Base-by-base conservation (phyloP, 2,888 invertebrate genomes). In the Drosophila hamatofila region DNA sequence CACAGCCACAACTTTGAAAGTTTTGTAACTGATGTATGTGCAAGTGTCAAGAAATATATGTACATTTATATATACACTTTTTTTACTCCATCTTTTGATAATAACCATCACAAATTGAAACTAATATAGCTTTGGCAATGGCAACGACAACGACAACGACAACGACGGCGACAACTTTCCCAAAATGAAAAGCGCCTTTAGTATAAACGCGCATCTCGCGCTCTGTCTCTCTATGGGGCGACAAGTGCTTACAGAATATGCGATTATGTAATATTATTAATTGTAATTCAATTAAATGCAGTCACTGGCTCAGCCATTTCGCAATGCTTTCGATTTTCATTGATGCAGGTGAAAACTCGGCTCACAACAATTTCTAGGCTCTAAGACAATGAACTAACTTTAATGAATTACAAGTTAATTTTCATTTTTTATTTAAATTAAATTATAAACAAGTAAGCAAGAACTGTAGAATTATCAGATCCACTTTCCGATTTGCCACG, bases 271-370 rank as follows among this genome's bases (percentile, higher is more conserved):
- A 85, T 72, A 67, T 52, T 69, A 59, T 75, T 82, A 81, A 81
- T 75, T 80, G 83, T 81, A 69, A 79, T 72, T 81, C 75, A 83
- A 85, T 85, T 81, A 80, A 78, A 56, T 72, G 52, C 68, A 56
- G 63, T 51, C 25, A 30, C 18, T 11, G 54, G 63, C 79, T 79
- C 64, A 80, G 75, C 75, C 72, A 75, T 81, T 88, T 83, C 68
- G 89, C 69, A 80, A 86, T 88, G 88, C 89, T 88, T 88, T 88
- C 89, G 51, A 71, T 83, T 87, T 78, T 57, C 37, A 63, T 61
- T 66, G 27, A 62, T 33, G 46, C 60, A 46, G 70, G 79, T 79
- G 69, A 79, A 81, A 83, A 70, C 60, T 39, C 16, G 0, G 16
- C 9, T 3, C 11, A 48, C 3, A 48, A 2, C 27, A 48, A 48